These are phyloP conservation scores for Trididemnum nubilum DNA, from an alignment of 23 tunicate genomes.

Conservation along the genomic window DNA sequence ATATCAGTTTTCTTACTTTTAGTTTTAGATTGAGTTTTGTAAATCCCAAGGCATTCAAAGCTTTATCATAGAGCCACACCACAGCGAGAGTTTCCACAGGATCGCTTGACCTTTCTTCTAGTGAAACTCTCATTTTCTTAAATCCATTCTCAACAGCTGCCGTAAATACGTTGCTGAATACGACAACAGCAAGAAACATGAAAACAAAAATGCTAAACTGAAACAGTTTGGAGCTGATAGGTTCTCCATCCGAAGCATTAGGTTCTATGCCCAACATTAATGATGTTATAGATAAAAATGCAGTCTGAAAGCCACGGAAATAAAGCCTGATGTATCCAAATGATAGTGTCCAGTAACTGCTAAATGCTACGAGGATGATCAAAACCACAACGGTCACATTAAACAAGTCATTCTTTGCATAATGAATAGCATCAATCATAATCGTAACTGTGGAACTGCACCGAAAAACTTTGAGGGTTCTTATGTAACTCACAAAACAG, in stretches of 20 bases:
- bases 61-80: slow-evolving; percentile 64
- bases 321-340: slow-evolving; percentile 16
- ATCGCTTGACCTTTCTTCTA: slow-evolving; percentile 11
- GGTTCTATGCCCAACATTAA: slow-evolving; percentile 56
- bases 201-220: slow-evolving; percentile 9
- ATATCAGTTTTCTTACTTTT: slow-evolving; percentile 44
- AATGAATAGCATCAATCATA: slow-evolving; percentile 45
- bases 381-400: slow-evolving; percentile 31
- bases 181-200: slow-evolving; percentile 32
- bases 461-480: slow-evolving; percentile 61
- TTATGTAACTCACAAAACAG: slow-evolving; percentile 58
- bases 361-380: slow-evolving; percentile 36
- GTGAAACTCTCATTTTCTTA: slow-evolving; percentile 19
- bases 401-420: slow-evolving; percentile 24
- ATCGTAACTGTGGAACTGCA: slow-evolving; percentile 66
- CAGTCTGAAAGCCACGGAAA: slow-evolving; percentile 8
- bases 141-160: slow-evolving; percentile 50
- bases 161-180: slow-evolving; percentile 57
- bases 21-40: not conserved
- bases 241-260: not conserved
- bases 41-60: slow-evolving; percentile 36
- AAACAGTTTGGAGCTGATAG: not conserved
- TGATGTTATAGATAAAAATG: slow-evolving; percentile 18
- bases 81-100: slow-evolving; percentile 74
- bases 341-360: slow-evolving; percentile 25